phyloP scores from a whole-genome alignment of 1,140 invertebrate species.

The Archivesica marissinica region DNA sequence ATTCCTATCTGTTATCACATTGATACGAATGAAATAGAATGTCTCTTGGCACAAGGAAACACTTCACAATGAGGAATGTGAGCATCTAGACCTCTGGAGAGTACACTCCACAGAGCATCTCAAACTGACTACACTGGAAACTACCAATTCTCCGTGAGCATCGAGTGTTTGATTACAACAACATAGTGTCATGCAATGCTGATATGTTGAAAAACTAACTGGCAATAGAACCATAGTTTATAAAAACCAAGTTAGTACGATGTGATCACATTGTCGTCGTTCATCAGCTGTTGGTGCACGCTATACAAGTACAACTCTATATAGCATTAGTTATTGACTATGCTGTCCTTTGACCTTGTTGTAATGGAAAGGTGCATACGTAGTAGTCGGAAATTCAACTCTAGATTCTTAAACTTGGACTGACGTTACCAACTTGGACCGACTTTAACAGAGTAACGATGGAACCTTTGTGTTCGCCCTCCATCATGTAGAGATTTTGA shows the following conservation, averaged over 20 bases:
- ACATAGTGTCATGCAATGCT: not conserved
- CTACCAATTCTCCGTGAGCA: not conserved
- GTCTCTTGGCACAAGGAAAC: slow-evolving; percentile 38
- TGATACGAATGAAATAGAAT: not conserved
- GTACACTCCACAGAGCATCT: not conserved
- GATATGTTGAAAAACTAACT: not conserved
- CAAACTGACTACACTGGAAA: not conserved
- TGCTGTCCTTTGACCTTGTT: slow-evolving; percentile 18
- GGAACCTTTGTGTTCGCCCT: not conserved
- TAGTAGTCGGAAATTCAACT: not conserved
- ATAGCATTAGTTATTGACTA: not conserved
- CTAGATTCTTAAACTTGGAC: no score
- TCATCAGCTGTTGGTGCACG: no score
- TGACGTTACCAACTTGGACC: no score
- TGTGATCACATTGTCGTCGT: not conserved
- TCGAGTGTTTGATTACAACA: no score
- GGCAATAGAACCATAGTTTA: not conserved
- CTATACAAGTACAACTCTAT: not conserved
- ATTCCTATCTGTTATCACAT: slow-evolving; percentile 5
- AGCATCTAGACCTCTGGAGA: not conserved
- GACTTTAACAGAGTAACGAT: not conserved
- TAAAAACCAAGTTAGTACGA: not conserved
- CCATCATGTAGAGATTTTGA: not conserved
- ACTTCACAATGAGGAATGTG: slow-evolving; percentile 28
- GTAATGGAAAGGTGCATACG: slow-evolving; percentile 12